Evolutionary conservation across 2,797 vertebrate genomes (phyloP).

Genomic region (Antennarius maculatus): DNA sequence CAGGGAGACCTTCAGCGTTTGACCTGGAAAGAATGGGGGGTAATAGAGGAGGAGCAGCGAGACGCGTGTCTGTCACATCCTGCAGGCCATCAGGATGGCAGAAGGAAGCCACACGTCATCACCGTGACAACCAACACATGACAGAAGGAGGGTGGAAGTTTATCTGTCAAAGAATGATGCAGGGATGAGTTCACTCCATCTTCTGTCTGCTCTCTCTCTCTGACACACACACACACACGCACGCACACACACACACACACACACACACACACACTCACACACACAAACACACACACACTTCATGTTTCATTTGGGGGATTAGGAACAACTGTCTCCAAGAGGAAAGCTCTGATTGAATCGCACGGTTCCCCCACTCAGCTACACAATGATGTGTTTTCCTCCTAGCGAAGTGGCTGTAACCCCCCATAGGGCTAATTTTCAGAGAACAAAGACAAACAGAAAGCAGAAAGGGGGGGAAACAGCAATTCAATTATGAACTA

Average conservation of each 20-base stretch:
- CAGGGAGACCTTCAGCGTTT: slow-evolving; percentile 46
- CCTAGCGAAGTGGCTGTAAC: slow-evolving; percentile 59
- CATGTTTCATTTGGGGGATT: slow-evolving; percentile 71
- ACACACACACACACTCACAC: not conserved
- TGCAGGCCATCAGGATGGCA: slow-evolving; percentile 62
- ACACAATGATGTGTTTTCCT: slow-evolving; percentile 60
- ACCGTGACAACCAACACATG: slow-evolving; percentile 63
- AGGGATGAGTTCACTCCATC: slow-evolving; percentile 56
- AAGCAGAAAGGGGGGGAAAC: slow-evolving; percentile 33
- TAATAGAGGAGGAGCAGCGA: slow-evolving; percentile 30
- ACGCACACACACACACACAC: slow-evolving; percentile 30
- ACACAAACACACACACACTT: slow-evolving; percentile 38
- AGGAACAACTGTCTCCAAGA: slow-evolving; percentile 57
- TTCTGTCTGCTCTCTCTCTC: slow-evolving; percentile 12
- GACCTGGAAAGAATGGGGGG: not conserved
- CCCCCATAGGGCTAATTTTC: slow-evolving; percentile 53
- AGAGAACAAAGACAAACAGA: slow-evolving; percentile 37
- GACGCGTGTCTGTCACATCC: slow-evolving; percentile 59
- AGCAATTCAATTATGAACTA: slow-evolving; percentile 55
- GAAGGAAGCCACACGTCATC: slow-evolving; percentile 75
- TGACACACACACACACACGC: not conserved
- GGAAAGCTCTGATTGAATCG: slow-evolving; percentile 60
- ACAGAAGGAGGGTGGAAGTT: slow-evolving; percentile 60
- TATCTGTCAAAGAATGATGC: slow-evolving; percentile 72
- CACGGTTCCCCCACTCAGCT: slow-evolving; percentile 35